A percentile compares a stretch with the other conserved stretches of the same genome.
phyloP scores from a whole-genome alignment of 2,888 invertebrate species.

The Polia nebulosa region DNA sequence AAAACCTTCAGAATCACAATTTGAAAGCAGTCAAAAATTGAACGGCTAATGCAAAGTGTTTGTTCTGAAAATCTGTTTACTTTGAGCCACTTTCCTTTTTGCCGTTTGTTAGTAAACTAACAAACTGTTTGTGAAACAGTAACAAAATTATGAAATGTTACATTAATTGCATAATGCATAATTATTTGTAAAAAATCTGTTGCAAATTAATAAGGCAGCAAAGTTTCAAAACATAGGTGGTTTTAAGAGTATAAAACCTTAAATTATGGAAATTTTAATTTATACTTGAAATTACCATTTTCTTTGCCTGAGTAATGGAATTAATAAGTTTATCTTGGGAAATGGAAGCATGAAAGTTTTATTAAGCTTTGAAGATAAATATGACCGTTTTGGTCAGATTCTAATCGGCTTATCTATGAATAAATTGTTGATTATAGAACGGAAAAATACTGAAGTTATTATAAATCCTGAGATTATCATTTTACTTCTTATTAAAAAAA shows the following conservation, averaged over 20 bases:
- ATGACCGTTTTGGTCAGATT: conserved; percentile 26
- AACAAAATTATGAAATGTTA: not conserved
- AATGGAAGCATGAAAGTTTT: not conserved
- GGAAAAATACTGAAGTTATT: too few relatives aligned
- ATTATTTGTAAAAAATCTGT: not conserved
- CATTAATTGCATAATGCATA: not conserved
- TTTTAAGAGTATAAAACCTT: not conserved
- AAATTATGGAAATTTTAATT: not conserved
- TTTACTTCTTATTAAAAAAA: too few relatives aligned
- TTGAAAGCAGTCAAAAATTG: not conserved
- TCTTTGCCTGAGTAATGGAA: not conserved
- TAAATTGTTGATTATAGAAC: not conserved
- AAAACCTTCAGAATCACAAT: not conserved
- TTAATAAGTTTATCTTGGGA: not conserved
- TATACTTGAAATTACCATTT: not conserved
- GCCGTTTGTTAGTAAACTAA: not conserved
- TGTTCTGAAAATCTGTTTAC: conserved; percentile 15
- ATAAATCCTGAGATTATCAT: not conserved
- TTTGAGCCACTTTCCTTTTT: too few relatives aligned
- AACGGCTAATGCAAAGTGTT: not conserved
- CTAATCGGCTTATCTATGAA: conserved; percentile 2
- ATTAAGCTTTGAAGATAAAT: conserved; percentile 6
- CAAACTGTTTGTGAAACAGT: not conserved
- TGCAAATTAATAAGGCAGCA: not conserved
- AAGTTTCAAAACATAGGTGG: not conserved